A percentile compares a stretch with the other conserved stretches of the same genome.
Conservation (phyloP, 2,113 vertebrate genomes). For the Tylochromis polylepis region DNA sequence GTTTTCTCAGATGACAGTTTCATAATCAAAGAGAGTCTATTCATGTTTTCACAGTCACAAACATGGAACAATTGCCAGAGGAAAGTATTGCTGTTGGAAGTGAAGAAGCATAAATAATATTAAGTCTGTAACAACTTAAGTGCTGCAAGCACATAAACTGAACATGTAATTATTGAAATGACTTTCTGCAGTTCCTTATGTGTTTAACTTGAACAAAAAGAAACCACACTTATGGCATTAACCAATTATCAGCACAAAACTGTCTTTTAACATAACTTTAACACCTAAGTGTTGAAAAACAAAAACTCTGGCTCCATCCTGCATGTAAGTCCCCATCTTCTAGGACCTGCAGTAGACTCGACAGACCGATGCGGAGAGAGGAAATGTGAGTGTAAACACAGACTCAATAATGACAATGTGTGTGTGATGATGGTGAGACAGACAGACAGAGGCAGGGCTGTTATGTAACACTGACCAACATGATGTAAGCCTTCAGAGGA, state of each 20-base stretch:
- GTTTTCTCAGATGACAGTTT: background rate
- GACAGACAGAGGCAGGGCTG: background rate
- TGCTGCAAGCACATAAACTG: background rate
- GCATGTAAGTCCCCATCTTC: background rate
- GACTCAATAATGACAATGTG: background rate
- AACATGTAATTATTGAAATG: background rate
- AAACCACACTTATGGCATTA: background rate
- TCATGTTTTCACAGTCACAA: background rate
- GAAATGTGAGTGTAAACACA: background rate
- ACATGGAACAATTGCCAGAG: background rate
- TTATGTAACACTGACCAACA: constrained; percentile 24
- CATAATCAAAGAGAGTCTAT: background rate
- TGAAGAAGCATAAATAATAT: background rate
- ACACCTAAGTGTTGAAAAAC: background rate
- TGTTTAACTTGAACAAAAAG: background rate
- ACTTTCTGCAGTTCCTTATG: background rate
- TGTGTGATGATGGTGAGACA: background rate
- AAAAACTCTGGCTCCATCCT: rapidly evolving
- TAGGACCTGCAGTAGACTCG: background rate
- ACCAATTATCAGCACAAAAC: background rate
- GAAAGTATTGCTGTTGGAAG: background rate
- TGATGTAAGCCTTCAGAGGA: constrained; percentile 8
- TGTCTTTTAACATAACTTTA: background rate
- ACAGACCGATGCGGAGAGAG: background rate
- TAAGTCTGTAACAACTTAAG: background rate